These are phyloP conservation scores for Conops quadrifasciatus DNA, from an alignment of 2,888 invertebrate genomes.

Conservation along the genomic window DNA sequence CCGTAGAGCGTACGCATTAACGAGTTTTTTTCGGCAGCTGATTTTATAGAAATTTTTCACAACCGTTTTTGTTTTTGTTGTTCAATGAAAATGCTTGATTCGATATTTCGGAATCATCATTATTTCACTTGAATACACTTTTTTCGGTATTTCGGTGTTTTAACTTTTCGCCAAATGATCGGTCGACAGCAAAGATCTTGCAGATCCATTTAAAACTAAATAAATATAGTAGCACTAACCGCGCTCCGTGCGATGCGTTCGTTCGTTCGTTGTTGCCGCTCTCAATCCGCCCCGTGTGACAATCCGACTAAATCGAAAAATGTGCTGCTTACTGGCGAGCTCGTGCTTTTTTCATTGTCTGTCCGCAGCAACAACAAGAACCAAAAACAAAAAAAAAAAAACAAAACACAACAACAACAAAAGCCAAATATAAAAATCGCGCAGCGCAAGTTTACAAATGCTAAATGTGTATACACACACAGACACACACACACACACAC, in stretches of 20 bases:
- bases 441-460: conserved; percentile 30
- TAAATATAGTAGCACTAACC: background rate
- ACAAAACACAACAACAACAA: conserved; percentile 11
- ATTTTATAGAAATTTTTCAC: no score
- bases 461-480: background rate
- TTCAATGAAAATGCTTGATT: background rate
- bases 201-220: conserved; percentile 5
- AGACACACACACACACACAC: no score
- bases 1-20: no score
- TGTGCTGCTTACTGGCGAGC: conserved; percentile 24
- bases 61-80: background rate
- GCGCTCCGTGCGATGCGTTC: conserved; percentile 29
- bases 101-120: background rate
- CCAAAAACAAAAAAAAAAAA: background rate
- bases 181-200: no score
- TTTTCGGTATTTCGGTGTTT: no score
- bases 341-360: conserved; percentile 22
- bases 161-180: no score
- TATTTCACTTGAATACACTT: background rate
- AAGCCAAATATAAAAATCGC: conserved; percentile 24
- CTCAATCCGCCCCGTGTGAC: conserved; percentile 36
- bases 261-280: conserved; percentile 20
- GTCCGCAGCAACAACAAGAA: conserved; percentile 3
- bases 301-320: conserved; percentile 32
- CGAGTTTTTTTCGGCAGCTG: no score